Conservation (phyloP, 2,888 invertebrate species). For the Chaitophorus viminalis region DNA sequence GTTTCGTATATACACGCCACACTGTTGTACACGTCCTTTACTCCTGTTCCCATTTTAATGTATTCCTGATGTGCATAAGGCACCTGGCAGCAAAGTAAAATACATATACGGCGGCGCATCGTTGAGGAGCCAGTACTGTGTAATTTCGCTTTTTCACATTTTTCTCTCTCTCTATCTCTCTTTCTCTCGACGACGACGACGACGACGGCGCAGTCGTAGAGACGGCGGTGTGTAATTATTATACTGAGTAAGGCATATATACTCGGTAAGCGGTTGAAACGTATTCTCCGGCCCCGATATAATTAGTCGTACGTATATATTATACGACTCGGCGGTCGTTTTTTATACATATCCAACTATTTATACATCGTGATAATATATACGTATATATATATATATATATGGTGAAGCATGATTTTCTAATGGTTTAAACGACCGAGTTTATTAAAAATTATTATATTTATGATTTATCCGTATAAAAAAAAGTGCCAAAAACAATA, state of each 20-base stretch:
- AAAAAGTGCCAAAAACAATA: neutral
- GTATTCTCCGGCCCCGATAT: slow-evolving; percentile 26
- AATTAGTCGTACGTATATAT: slow-evolving; percentile 49
- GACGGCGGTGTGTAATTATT: slow-evolving; percentile 26
- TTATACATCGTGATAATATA: neutral
- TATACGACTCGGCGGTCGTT: slow-evolving; percentile 26
- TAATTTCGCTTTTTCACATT: slow-evolving; percentile 52
- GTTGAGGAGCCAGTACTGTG: neutral
- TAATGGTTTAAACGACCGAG: slow-evolving; percentile 25
- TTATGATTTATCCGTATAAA: neutral
- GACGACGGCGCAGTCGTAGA: neutral
- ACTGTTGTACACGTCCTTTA: no score
- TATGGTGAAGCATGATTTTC: neutral
- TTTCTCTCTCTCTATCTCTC: neutral
- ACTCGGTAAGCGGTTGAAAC: slow-evolving; percentile 34
- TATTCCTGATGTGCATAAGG: slow-evolving; percentile 61
- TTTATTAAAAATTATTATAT: neutral
- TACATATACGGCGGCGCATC: slow-evolving; percentile 17
- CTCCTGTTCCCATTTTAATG: slow-evolving; percentile 46
- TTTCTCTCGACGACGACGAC: no score
- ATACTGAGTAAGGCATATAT: neutral
- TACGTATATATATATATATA: no score
- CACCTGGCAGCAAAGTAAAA: slow-evolving; percentile 55
- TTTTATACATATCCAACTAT: neutral
- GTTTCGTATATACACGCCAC: neutral